Base-by-base conservation (phyloP, 2,888 invertebrate species). In the Hybos culiciformis region DNA sequence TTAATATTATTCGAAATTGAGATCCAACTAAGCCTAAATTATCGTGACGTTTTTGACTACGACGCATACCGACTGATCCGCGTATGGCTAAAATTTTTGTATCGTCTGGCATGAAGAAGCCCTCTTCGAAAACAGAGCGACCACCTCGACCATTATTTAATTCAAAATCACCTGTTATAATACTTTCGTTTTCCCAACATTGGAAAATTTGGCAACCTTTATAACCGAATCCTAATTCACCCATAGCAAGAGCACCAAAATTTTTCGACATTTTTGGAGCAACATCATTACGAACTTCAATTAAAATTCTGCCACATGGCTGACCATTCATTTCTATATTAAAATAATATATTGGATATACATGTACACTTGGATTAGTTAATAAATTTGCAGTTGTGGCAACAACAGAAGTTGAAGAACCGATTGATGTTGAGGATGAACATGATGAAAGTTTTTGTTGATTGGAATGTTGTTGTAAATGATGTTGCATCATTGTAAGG, bases 231-330 rank as follows among this genome's bases (percentile, higher is more conserved):
- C 84, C 83, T 24, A 77, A 71, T 56, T 83, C 83, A 38, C 83
- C 80, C 9, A 78, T 78, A 17, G 80, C 72, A 37, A 84, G 67
- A 18, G 78, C 73, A 41, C 77, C 74, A 60, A 85, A 85, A 63
- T 84, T 84, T 59, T 80, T 80, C 23, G 81, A 77, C 83, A 85
- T 84, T 59, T 79, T 80, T 15, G 84, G 85, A 15, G 85, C 84
- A 23, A 77, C 79, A 63, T 84, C 84, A 34, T 78, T 78, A 44
- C 81, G 72, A 23, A 83, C 82, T 61, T 83, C 83, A 50, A 85
- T 79, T 33, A 85, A 75, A 47, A 85, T 75, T 23, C 84, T 73
- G 0, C 84, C 84, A 51, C 75, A 70, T 2, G 76, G 73, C 19
- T 74, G 65, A 8, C 81, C 80, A 62, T 80, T 79, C 42, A 82